Evolutionary conservation across 2,797 vertebrate species (phyloP).

Genomic region (Hydrophis major): DNA sequence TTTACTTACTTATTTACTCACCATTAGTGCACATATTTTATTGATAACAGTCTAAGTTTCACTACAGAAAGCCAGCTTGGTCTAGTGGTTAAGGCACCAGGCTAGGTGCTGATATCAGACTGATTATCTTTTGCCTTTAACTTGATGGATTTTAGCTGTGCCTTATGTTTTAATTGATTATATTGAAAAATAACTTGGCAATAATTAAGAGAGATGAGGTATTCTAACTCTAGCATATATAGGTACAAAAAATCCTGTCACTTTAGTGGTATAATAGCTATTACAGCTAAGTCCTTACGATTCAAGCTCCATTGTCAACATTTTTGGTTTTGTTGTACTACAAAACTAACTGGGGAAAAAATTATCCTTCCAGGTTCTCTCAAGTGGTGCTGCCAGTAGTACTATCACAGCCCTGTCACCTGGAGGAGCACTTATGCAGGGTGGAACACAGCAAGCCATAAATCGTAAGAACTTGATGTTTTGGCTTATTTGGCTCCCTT

Average conservation of each 20-base stretch:
- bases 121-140: neutral
- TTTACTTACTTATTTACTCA: neutral
- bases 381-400: slow-evolving; percentile 85
- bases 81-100: neutral
- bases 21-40: neutral
- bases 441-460: slow-evolving; percentile 90
- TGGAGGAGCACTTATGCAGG: slow-evolving; percentile 94
- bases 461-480: slow-evolving; percentile 81
- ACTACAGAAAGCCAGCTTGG: neutral
- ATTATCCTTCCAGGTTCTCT: slow-evolving; percentile 82
- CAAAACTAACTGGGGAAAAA: neutral
- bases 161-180: neutral
- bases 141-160: neutral
- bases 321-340: neutral
- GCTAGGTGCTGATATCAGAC: neutral
- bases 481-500: neutral
- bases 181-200: neutral
- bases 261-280: neutral
- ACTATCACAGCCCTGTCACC: slow-evolving; percentile 91
- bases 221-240: neutral
- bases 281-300: neutral
- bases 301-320: neutral
- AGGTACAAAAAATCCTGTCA: neutral
- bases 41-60: neutral
- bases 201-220: neutral